phyloP scores from a whole-genome alignment of 2,113 vertebrate species.

The Falcunculus frontatus region DNA sequence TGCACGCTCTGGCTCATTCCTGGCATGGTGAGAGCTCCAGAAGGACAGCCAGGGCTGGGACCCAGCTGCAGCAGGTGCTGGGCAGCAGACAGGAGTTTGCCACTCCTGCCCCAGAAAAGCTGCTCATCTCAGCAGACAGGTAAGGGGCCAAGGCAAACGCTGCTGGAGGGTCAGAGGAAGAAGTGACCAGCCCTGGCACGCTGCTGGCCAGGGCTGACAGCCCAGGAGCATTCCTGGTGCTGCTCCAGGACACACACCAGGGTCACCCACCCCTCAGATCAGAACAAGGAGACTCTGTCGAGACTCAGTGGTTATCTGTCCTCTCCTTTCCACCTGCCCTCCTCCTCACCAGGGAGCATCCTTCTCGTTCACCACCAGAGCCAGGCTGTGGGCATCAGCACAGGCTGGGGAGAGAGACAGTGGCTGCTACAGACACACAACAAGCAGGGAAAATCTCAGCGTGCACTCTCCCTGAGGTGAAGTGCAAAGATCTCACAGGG shows the following conservation, averaged over 20 bases:
- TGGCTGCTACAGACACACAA: neutral
- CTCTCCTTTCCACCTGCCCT: neutral
- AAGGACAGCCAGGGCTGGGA: neutral
- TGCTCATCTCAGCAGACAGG: neutral
- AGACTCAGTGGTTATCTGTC: neutral
- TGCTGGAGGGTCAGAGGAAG: rapidly evolving
- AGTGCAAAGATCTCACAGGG: neutral
- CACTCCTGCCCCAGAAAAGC: neutral
- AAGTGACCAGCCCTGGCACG: rapidly evolving
- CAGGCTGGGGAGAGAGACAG: neutral
- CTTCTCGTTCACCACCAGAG: neutral
- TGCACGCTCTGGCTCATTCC: neutral
- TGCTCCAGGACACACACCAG: neutral
- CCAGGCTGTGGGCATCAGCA: neutral
- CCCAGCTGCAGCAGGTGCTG: neutral
- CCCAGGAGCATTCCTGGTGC: neutral
- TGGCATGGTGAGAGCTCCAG: neutral
- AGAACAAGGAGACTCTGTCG: rapidly evolving
- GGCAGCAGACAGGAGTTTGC: neutral
- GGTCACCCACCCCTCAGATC: neutral
- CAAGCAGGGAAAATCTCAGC: rapidly evolving
- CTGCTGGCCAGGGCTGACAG: neutral
- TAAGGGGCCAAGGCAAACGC: neutral
- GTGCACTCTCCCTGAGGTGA: neutral
- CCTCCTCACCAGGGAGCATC: rapidly evolving